These are phyloP conservation scores for Pterophyllum scalare DNA, from an alignment of 2,113 vertebrate species.

Conservation along the genomic window DNA sequence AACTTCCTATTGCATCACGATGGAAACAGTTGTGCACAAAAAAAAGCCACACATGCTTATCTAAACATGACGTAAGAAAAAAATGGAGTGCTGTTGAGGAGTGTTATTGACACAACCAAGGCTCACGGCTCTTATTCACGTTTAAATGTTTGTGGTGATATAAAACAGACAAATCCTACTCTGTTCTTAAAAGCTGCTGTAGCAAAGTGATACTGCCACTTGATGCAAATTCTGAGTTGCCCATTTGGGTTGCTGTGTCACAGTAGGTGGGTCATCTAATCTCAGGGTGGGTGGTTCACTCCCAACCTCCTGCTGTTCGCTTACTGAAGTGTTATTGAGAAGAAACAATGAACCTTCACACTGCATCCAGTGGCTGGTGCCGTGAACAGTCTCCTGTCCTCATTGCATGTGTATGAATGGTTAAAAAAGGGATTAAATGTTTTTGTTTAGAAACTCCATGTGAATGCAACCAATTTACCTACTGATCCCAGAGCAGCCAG, in stretches of 20 bases:
- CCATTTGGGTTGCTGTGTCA: not conserved
- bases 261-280: not conserved
- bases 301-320: not conserved
- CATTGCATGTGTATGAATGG: not conserved
- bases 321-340: not conserved
- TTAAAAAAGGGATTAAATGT: not conserved
- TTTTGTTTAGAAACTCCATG: not conserved
- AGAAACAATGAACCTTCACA: not conserved
- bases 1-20: conserved; percentile 1
- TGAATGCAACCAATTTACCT: not conserved
- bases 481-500: not conserved
- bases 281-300: not conserved
- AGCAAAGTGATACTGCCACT: not conserved
- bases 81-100: too few species aligned
- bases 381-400: not conserved
- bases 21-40: conserved; percentile 8
- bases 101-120: not conserved
- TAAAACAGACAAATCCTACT: not conserved
- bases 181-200: not conserved
- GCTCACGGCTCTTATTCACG: not conserved
- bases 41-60: not conserved
- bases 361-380: not conserved
- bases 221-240: not conserved
- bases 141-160: not conserved
- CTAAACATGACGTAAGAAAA: not conserved